Percentiles rank a stretch among this genome's conserved stretches.
These are phyloP conservation scores for Busseola fusca DNA, from an alignment of 2,888 invertebrate genomes.

Conservation along the genomic window DNA sequence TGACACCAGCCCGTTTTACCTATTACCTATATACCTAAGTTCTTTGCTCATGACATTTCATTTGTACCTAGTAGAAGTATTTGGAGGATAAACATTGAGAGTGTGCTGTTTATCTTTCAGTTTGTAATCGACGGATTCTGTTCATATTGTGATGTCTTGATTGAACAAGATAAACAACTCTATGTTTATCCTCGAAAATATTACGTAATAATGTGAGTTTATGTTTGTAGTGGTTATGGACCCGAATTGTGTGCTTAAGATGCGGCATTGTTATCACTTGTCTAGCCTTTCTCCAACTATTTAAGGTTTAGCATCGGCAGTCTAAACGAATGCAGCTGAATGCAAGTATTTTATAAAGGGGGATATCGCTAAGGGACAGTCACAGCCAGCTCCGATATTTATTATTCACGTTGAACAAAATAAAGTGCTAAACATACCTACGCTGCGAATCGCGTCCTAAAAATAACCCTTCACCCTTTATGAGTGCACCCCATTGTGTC, in stretches of 20 bases:
- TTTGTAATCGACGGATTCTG: slow-evolving; percentile 20
- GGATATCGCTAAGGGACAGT: background rate
- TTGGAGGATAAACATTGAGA: slow-evolving; percentile 16
- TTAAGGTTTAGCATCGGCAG: background rate
- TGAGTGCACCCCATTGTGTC: background rate
- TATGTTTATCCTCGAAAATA: background rate
- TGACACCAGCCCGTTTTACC: no score
- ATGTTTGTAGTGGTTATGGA: background rate
- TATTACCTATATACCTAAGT: no score
- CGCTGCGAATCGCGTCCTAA: background rate
- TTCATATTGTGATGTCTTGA: background rate
- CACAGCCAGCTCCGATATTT: no score
- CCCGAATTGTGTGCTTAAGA: background rate
- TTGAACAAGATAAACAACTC: background rate
- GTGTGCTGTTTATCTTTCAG: slow-evolving; percentile 37
- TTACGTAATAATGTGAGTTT: background rate
- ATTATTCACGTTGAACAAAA: background rate
- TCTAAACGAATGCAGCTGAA: background rate
- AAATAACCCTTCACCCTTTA: background rate
- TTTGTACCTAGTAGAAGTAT: slow-evolving; percentile 16
- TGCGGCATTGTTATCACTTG: background rate
- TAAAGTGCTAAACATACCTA: background rate
- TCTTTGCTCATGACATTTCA: slow-evolving; percentile 18
- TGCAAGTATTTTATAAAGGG: background rate
- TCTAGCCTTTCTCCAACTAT: background rate